Evolutionary conservation across 2,888 invertebrate species (phyloP).

Genomic region (Daptonema setosum): DNA sequence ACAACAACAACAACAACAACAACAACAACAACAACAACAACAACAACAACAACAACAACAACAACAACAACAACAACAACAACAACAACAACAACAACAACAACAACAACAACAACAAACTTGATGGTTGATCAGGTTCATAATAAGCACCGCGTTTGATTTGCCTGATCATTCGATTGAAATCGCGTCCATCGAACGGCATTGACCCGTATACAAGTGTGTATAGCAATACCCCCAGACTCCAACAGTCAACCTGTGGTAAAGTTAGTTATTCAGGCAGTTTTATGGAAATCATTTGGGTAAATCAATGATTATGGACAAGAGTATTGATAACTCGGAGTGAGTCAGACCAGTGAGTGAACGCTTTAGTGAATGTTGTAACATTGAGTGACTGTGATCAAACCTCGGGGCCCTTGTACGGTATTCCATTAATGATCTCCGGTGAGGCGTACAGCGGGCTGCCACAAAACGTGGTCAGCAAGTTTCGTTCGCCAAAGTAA

Average conservation of each 20-base stretch:
- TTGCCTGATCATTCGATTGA: slow-evolving; percentile 80
- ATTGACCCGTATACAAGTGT: slow-evolving; percentile 96
- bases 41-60: slow-evolving; percentile 6
- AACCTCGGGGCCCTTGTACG: slow-evolving; percentile 30
- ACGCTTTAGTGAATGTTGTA: too few species aligned
- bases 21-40: slow-evolving; percentile 7
- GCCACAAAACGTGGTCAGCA: slow-evolving; percentile 35
- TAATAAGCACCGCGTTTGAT: slow-evolving; percentile 92
- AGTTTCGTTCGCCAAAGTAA: slow-evolving; percentile 39
- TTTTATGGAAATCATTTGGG: slow-evolving; percentile 1
- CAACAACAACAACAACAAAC: slow-evolving; percentile 11
- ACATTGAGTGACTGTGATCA: too few species aligned
- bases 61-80: slow-evolving; percentile 6
- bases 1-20: slow-evolving; percentile 8
- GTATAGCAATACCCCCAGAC: slow-evolving; percentile 81
- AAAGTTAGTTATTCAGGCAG: slow-evolving; percentile 4
- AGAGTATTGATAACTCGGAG: too few species aligned
- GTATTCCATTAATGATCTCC: slow-evolving; percentile 33
- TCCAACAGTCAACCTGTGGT: slow-evolving; percentile 48
- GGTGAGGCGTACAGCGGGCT: slow-evolving; percentile 33
- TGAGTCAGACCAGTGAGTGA: too few species aligned
- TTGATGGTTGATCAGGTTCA: slow-evolving; percentile 73
- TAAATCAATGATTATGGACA: too few species aligned
- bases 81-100: slow-evolving; percentile 6
- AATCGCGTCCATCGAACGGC: slow-evolving; percentile 95